Evolutionary conservation across 1,140 invertebrate species (phyloP), one percentile per base, ranked within the genome.

Genomic region (Drosophila lini): DNA sequence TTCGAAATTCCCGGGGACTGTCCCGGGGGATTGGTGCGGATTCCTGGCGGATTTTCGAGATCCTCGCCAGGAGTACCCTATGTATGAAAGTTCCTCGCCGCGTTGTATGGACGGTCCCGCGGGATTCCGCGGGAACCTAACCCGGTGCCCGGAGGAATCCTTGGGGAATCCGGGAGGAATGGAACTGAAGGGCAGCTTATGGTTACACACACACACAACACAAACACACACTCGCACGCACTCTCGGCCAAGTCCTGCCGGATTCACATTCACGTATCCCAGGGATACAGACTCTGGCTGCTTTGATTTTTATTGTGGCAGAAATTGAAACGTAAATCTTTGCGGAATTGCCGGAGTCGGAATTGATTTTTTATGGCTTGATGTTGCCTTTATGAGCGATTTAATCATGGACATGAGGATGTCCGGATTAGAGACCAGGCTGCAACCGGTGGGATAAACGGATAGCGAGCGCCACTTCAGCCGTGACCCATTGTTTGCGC

Each of bases 311-410:
- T 77, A 77, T 77, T 76, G 74, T 60, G 25, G 28, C 36, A 36
- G 41, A 68, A 76, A 77, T 77, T 77, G 73, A 77, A 77, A 77
- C 74, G 74, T 77, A 76, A 77, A 77, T 77, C 70, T 74, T 74
- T 40, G 65, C 45, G 48, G 47, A 61, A 73, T 55, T 63, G 41
- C 47, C 47, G 31, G 36, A 62, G 40, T 50, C 50, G 36, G 45
- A 75, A 75, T 75, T 74, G 59, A 65, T 65, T 75, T 75, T 75
- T 75, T 73, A 73, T 53, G 61, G 40, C 38, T 32, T 55, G 50
- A 15, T 32, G 44, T 47, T 57, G 45, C 31, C 47, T 75, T 67
- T 53, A 55, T 61, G 44, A 55, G 50, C 42, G 42, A 61, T 70
- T 78, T 61, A 58, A 70, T 70, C 65, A 70, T 52, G 58, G 36